These are phyloP conservation scores for Scarus forsteni DNA, from an alignment of 2,797 vertebrate species.

Conservation along the genomic window DNA sequence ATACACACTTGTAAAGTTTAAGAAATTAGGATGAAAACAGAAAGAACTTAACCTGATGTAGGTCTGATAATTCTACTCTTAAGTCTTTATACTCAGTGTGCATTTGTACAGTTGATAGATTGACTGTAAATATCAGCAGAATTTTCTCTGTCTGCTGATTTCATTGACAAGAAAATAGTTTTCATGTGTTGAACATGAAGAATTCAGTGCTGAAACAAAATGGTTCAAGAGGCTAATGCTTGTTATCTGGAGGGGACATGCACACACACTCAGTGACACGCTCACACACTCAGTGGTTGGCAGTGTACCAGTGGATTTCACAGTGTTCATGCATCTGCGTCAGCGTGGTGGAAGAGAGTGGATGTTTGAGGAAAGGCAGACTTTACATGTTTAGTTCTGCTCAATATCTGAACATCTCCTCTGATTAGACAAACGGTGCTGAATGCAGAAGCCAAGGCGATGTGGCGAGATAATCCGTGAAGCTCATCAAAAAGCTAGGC, in stretches of 20 bases:
- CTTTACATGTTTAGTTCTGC: constrained; percentile 60
- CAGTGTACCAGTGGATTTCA: constrained; percentile 44
- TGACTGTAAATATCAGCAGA: too few species aligned
- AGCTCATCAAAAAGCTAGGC: constrained; percentile 38
- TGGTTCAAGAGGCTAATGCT: constrained; percentile 23
- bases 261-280: constrained; percentile 4
- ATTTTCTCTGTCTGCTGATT: constrained; percentile 7
- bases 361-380: constrained; percentile 67
- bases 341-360: constrained; percentile 56
- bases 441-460: constrained; percentile 6
- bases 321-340: constrained; percentile 56
- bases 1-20: too few species aligned
- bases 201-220: constrained; percentile 35
- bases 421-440: constrained; percentile 11
- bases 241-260: constrained; percentile 30
- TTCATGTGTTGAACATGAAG: constrained; percentile 34
- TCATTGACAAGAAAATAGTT: constrained; percentile 45
- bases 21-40: neutral
- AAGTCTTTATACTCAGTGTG: too few species aligned
- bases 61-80: too few species aligned
- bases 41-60: neutral
- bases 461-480: constrained; percentile 31
- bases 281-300: constrained; percentile 31
- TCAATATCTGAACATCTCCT: constrained; percentile 51
- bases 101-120: too few species aligned